These are phyloP conservation scores for Keiferia lycopersicella DNA, from an alignment of 2,888 invertebrate genomes.

Conservation along the genomic window DNA sequence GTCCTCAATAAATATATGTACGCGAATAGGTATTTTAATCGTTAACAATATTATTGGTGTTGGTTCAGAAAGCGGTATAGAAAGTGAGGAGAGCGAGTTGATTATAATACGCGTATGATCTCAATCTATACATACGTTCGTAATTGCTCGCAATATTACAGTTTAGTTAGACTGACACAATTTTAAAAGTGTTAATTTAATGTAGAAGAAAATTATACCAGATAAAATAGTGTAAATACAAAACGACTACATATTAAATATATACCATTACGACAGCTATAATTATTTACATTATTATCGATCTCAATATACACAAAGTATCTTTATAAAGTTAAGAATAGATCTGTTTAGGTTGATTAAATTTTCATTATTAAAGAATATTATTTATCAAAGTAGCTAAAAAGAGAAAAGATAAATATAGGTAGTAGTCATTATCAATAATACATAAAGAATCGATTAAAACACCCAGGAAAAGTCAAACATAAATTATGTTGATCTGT, in stretches of 20 bases:
- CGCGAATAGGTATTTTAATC: background rate
- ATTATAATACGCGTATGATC: constrained; percentile 18
- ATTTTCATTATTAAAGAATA: too few relatives aligned
- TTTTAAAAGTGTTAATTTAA: background rate
- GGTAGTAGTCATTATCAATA: too few relatives aligned
- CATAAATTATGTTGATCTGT: background rate
- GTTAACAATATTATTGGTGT: constrained; percentile 1
- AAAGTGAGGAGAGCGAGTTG: constrained; percentile 9
- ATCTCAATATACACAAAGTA: background rate
- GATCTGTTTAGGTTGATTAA: too few relatives aligned
- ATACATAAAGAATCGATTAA: too few relatives aligned
- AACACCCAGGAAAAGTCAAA: too few relatives aligned
- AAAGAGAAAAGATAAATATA: too few relatives aligned
- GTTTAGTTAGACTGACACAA: background rate
- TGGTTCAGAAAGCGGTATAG: constrained; percentile 12
- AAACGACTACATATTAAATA: background rate
- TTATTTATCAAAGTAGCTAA: too few relatives aligned
- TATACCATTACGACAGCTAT: background rate
- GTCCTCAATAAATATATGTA: constrained; percentile 2
- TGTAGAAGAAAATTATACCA: background rate
- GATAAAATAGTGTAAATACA: background rate
- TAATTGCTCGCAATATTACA: constrained; percentile 4
- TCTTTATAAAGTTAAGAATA: too few relatives aligned
- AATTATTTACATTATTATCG: constrained; percentile 5
- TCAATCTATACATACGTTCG: constrained; percentile 14